Conservation (phyloP, 92 coral and sea anemone species). For the Meandrina meandrites region DNA sequence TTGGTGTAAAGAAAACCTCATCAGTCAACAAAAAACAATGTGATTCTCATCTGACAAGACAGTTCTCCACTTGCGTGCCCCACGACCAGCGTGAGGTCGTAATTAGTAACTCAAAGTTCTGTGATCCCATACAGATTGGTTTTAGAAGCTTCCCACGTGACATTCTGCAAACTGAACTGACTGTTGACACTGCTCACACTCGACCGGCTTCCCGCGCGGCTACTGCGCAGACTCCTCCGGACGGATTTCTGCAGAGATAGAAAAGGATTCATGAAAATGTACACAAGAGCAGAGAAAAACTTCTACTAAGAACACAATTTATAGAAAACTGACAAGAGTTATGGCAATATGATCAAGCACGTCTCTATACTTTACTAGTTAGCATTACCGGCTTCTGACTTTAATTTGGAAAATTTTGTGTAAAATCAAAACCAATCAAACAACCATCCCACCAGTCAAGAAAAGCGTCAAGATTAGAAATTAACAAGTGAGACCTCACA, state of each 20-base stretch:
- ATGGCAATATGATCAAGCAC: not conserved
- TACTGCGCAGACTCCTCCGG: conserved; percentile 44
- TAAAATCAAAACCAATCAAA: not conserved
- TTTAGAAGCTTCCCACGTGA: conserved; percentile 78
- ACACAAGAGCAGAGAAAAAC: not conserved
- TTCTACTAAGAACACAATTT: not conserved
- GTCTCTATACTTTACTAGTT: not conserved
- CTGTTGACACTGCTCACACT: conserved; percentile 63
- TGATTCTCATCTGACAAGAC: not conserved
- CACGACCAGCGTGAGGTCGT: not conserved
- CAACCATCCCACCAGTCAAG: not conserved
- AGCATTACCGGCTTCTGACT: not conserved
- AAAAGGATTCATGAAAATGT: not conserved
- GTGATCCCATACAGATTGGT: conserved; percentile 69
- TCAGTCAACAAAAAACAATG: not conserved
- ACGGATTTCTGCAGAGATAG: conserved; percentile 20
- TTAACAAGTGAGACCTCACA: not conserved
- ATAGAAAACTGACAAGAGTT: not conserved
- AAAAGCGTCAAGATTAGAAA: conserved; percentile 1
- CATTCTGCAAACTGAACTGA: conserved; percentile 63
- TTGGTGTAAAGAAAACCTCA: too few relatives aligned
- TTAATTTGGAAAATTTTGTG: not conserved
- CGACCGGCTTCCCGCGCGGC: conserved; percentile 62
- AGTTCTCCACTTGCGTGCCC: not conserved
- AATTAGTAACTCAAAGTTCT: conserved; percentile 44